Percentiles rank a stretch among this genome's conserved stretches.
phyloP scores from a whole-genome alignment of 2,113 vertebrate genomes.

The Delphinapterus leucas region DNA sequence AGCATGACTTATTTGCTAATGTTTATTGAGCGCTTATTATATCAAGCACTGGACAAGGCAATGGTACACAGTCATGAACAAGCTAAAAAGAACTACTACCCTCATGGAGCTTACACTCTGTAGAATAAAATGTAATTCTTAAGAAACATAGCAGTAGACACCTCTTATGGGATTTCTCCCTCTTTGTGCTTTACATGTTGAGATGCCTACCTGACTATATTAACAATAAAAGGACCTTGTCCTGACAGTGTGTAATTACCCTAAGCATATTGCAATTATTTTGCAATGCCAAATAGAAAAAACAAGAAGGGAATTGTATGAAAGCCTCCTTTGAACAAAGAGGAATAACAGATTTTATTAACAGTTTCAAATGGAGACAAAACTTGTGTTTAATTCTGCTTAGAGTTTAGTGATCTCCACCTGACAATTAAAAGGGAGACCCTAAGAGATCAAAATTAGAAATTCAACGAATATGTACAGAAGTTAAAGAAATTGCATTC shows the following conservation, averaged over 20 bases:
- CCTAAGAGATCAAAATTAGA: slow-evolving; percentile 14
- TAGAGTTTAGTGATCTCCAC: neutral
- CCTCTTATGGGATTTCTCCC: neutral
- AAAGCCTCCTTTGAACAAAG: neutral
- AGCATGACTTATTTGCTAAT: neutral
- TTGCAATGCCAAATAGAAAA: neutral
- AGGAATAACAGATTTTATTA: slow-evolving; percentile 11
- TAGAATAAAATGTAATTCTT: neutral
- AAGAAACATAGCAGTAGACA: neutral
- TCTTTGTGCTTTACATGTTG: neutral
- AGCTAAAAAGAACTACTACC: neutral
- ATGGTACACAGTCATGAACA: neutral
- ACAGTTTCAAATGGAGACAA: neutral
- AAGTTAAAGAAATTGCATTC: neutral
- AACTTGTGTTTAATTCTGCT: slow-evolving; percentile 24
- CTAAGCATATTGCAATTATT: neutral
- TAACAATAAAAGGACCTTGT: neutral
- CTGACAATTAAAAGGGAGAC: slow-evolving; percentile 12
- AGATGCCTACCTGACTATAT: neutral
- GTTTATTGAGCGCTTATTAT: neutral
- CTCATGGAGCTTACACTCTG: neutral
- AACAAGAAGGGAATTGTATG: neutral
- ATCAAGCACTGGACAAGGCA: neutral
- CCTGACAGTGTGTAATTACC: neutral
- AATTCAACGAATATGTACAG: neutral